phyloP scores from a whole-genome alignment of 2,113 vertebrate species.

The Mormyrus iriodes region DNA sequence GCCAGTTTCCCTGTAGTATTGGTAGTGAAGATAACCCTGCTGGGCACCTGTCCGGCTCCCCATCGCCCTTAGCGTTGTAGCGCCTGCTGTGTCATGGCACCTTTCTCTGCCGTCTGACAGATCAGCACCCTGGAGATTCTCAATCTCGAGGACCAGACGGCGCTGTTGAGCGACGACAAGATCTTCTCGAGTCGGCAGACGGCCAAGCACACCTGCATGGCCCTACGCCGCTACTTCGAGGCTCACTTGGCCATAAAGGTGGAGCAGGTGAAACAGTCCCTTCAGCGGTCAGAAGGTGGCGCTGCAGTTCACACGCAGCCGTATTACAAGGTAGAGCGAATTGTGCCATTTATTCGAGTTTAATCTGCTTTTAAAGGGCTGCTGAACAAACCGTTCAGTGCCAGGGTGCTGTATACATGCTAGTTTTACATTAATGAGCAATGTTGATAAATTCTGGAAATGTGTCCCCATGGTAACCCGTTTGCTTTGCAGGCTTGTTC shows the following conservation, averaged over 20 bases:
- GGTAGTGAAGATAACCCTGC: background rate
- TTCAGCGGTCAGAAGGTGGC: constrained; percentile 93
- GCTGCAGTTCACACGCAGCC: constrained; percentile 89
- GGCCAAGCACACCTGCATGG: constrained; percentile 98
- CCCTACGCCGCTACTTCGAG: constrained; percentile 93
- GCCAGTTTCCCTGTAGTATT: too few species aligned
- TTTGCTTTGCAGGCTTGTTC: constrained; percentile 73
- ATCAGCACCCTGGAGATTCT: constrained; percentile 97
- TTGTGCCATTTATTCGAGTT: background rate
- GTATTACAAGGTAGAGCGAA: constrained; percentile 79
- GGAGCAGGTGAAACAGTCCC: constrained; percentile 94
- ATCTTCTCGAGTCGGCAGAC: constrained; percentile 98
- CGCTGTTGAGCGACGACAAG: constrained; percentile 91
- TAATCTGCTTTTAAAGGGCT: background rate
- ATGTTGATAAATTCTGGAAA: background rate
- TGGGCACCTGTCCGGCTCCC: background rate
- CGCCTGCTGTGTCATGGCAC: background rate
- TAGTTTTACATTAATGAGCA: background rate
- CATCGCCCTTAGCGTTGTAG: background rate
- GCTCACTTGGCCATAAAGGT: constrained; percentile 95
- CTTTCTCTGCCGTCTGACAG: constrained; percentile 53
- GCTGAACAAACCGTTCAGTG: background rate
- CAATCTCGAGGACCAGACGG: constrained; percentile 92
- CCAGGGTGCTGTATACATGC: background rate
- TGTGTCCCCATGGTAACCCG: background rate